Conservation (phyloP, 2,113 vertebrate species). For the Sisor rabdophorus region DNA sequence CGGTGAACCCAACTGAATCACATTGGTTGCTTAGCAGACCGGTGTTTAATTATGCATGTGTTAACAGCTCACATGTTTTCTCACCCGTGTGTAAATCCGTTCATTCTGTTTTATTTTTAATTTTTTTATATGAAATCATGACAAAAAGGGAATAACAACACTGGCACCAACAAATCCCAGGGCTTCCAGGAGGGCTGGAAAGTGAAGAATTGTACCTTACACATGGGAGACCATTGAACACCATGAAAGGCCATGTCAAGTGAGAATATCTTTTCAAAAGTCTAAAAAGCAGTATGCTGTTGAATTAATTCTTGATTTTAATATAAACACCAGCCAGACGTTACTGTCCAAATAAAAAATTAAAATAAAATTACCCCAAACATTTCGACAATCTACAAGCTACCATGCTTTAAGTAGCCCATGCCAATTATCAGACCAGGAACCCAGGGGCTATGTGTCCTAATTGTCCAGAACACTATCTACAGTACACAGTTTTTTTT, state of each 20-base stretch:
- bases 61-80: constrained; percentile 46
- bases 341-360: background rate
- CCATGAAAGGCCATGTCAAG: background rate
- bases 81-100: constrained; percentile 42
- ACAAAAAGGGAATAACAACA: constrained; percentile 22
- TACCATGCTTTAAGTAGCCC: no score
- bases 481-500: no score
- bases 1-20: constrained; percentile 36
- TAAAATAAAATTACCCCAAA: background rate
- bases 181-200: constrained; percentile 31
- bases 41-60: constrained; percentile 48
- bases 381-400: no score
- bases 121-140: constrained; percentile 35
- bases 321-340: background rate
- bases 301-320: background rate
- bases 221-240: no score
- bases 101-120: constrained; percentile 27
- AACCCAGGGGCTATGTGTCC: no score
- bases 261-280: background rate
- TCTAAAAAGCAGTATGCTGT: background rate
- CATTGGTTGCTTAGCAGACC: constrained; percentile 40
- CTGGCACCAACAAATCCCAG: constrained; percentile 8
- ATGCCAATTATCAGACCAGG: no score
- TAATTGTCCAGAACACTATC: no score
- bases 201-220: constrained; percentile 34